phyloP scores from a whole-genome alignment of 2,888 invertebrate species.

The Apomyelois bistriatella region DNA sequence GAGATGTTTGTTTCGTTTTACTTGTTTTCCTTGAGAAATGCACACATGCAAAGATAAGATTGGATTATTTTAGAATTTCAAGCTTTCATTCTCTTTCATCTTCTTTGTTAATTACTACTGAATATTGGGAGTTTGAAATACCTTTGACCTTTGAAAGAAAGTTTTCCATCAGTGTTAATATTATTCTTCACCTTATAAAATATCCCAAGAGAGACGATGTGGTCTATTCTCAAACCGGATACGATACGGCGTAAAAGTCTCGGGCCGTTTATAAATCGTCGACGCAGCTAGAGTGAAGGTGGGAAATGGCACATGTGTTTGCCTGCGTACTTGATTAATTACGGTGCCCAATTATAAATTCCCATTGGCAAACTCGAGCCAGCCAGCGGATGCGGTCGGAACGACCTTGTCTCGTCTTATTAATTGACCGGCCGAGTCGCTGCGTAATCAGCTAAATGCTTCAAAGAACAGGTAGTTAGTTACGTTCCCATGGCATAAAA shows the following conservation, averaged over 20 bases:
- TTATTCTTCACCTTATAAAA: too few species aligned
- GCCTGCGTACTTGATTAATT: neutral
- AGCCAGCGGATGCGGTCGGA: constrained; percentile 7
- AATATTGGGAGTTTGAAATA: too few species aligned
- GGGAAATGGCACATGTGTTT: neutral
- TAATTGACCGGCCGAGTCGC: constrained; percentile 11
- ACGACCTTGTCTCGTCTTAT: constrained; percentile 10
- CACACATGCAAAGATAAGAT: neutral
- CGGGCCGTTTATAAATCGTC: too few species aligned
- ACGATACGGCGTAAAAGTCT: too few species aligned
- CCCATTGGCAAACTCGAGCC: neutral
- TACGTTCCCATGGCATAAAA: constrained; percentile 15
- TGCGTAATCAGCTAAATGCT: constrained; percentile 10
- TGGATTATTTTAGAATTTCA: neutral
- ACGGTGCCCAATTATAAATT: neutral
- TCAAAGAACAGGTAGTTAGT: constrained; percentile 13
- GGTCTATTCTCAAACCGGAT: too few species aligned
- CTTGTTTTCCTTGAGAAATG: constrained; percentile 1
- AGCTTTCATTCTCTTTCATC: too few species aligned
- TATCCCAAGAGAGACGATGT: too few species aligned
- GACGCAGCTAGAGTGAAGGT: neutral
- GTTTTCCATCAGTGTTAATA: too few species aligned
- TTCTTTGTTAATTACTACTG: too few species aligned
- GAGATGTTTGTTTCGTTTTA: constrained; percentile 28
- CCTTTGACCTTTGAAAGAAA: too few species aligned